Conservation (phyloP, 2,797 vertebrate genomes). For the Argya squamiceps region DNA sequence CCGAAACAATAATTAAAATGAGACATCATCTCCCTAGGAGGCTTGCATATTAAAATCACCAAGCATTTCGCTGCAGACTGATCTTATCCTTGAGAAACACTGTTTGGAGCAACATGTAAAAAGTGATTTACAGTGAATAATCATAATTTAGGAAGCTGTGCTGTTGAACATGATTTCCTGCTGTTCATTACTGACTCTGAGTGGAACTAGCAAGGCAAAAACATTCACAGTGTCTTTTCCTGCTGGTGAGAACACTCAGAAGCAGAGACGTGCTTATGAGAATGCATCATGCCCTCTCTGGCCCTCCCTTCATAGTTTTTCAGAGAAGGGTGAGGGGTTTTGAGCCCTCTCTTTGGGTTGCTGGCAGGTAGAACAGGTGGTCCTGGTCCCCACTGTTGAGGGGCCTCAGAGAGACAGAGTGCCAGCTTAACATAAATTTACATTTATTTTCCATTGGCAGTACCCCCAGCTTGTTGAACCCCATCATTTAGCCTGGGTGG, state of each 20-base stretch:
- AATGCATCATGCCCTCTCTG: background rate
- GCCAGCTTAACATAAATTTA: background rate
- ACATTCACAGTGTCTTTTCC: conserved; percentile 8
- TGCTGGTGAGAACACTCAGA: background rate
- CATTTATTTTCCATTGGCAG: background rate
- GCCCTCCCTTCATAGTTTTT: background rate
- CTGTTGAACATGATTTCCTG: conserved; percentile 40
- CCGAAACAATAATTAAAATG: conserved; percentile 86
- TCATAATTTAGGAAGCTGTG: conserved; percentile 59
- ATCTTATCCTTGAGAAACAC: conserved; percentile 68
- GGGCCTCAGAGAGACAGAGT: background rate
- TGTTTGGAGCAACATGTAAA: conserved; percentile 68
- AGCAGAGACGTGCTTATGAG: background rate
- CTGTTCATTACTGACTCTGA: conserved; percentile 60
- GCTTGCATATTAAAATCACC: conserved; percentile 79
- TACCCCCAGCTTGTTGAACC: background rate
- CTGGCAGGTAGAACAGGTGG: background rate
- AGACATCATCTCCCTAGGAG: conserved; percentile 82
- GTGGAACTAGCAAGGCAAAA: conserved; percentile 17
- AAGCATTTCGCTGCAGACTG: conserved; percentile 64
- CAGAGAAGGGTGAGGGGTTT: background rate
- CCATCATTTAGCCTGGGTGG: background rate
- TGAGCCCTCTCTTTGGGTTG: background rate
- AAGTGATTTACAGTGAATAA: conserved; percentile 73
- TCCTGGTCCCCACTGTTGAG: background rate